phyloP scores from a whole-genome alignment of 2,113 vertebrate genomes.

The Halcyon senegalensis region DNA sequence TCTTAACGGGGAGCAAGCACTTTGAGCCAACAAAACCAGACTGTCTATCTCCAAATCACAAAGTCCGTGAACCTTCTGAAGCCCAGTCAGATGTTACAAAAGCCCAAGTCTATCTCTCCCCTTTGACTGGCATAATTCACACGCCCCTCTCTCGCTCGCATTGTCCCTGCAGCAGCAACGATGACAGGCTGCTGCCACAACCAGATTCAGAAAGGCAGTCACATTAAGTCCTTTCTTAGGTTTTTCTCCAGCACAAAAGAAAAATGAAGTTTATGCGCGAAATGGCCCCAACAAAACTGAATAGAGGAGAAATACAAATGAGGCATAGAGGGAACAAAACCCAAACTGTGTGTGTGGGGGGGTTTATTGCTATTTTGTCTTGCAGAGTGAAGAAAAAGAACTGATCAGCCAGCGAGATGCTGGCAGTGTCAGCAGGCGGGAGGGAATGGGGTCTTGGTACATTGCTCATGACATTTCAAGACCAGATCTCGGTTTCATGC shows the following conservation, averaged over 20 bases:
- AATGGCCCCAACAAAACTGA: background rate
- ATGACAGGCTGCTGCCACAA: background rate
- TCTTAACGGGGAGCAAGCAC: background rate
- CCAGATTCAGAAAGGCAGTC: background rate
- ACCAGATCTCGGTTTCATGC: background rate
- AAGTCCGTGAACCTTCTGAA: background rate
- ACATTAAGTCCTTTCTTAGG: background rate
- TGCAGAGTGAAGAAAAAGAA: background rate
- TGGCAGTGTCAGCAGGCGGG: background rate
- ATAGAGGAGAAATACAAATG: background rate
- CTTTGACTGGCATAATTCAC: background rate
- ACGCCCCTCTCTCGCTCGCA: background rate
- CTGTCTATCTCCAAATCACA: background rate
- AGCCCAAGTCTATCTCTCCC: background rate
- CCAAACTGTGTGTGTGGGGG: background rate
- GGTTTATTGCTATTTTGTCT: background rate
- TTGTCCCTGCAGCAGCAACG: background rate
- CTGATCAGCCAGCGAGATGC: background rate
- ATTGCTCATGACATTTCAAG: background rate
- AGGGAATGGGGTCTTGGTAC: background rate
- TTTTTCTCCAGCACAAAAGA: background rate
- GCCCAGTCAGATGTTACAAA: background rate
- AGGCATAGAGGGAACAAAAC: background rate
- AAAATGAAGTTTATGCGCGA: background rate
- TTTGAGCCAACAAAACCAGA: background rate